phyloP scores from a whole-genome alignment of 2,797 vertebrate genomes.

The Macroramphosus scolopax region DNA sequence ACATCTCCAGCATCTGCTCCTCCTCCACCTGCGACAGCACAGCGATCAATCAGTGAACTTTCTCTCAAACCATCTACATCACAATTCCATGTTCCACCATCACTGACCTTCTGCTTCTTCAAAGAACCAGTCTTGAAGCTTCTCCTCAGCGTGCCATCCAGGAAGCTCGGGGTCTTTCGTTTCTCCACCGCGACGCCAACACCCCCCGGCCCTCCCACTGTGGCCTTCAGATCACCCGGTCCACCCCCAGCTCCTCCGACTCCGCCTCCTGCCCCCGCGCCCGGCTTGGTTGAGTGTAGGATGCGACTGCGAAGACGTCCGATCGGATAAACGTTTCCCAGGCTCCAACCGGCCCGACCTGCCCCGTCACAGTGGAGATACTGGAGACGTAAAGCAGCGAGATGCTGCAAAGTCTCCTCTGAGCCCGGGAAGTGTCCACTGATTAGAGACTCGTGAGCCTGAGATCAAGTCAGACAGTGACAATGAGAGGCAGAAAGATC shows the following conservation, averaged over 20 bases:
- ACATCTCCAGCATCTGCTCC: slow-evolving; percentile 96
- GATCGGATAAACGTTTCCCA: slow-evolving; percentile 87
- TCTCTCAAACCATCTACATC: background rate
- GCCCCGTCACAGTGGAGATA: slow-evolving; percentile 88
- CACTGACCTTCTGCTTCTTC: slow-evolving; percentile 85
- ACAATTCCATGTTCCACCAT: background rate
- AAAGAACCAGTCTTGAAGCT: slow-evolving; percentile 90
- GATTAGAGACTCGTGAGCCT: slow-evolving; percentile 93
- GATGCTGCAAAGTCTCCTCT: slow-evolving; percentile 89
- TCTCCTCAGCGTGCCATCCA: slow-evolving; percentile 88
- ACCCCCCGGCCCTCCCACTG: slow-evolving; percentile 42
- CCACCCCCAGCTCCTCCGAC: slow-evolving; percentile 58
- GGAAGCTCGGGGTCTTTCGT: slow-evolving; percentile 86
- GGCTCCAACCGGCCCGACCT: slow-evolving; percentile 83
- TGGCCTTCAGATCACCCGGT: slow-evolving; percentile 58
- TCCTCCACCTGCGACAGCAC: slow-evolving; percentile 81
- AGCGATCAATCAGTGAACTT: background rate
- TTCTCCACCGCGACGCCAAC: slow-evolving; percentile 75
- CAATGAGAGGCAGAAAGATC: too few relatives aligned
- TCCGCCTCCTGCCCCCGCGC: slow-evolving; percentile 65
- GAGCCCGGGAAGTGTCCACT: slow-evolving; percentile 91
- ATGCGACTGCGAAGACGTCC: slow-evolving; percentile 88
- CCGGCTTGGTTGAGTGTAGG: slow-evolving; percentile 86
- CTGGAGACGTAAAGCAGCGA: slow-evolving; percentile 88
- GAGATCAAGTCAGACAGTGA: slow-evolving; percentile 13